Evolutionary conservation across 2,113 vertebrate genomes (phyloP).

Genomic region (Sinocyclocheilus anophthalmus): DNA sequence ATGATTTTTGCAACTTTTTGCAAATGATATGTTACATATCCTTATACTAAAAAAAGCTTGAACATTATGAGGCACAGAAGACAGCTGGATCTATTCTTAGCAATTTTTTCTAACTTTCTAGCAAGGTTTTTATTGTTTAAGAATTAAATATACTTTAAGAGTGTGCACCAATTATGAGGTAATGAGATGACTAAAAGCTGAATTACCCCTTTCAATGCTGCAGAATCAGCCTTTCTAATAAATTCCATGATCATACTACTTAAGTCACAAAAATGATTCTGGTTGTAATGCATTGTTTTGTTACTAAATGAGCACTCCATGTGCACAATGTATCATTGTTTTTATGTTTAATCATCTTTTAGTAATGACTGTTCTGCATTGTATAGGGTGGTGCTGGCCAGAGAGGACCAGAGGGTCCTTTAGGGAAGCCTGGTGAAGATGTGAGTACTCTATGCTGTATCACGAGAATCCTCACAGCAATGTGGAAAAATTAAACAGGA

Average conservation of each 20-base stretch:
- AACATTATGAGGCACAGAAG: background rate
- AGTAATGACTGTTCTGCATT: background rate
- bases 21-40: background rate
- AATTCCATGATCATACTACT: background rate
- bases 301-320: background rate
- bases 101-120: background rate
- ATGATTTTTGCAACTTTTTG: background rate
- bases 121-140: background rate
- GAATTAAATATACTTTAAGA: background rate
- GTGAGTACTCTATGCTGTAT: constrained; percentile 75
- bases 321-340: background rate
- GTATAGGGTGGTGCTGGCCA: constrained; percentile 84
- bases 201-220: background rate
- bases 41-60: too few relatives aligned
- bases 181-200: constrained; percentile 56
- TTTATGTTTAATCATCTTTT: constrained; percentile 1
- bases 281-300: background rate
- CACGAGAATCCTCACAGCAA: background rate
- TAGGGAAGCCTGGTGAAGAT: constrained; percentile 94
- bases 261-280: background rate
- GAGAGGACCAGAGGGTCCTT: constrained; percentile 90
- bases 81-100: background rate
- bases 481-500: background rate
- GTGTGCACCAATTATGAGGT: constrained; percentile 66
- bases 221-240: background rate